These are phyloP conservation scores for Artemia sinica DNA, from an alignment of 2,888 invertebrate genomes.

Conservation along the genomic window DNA sequence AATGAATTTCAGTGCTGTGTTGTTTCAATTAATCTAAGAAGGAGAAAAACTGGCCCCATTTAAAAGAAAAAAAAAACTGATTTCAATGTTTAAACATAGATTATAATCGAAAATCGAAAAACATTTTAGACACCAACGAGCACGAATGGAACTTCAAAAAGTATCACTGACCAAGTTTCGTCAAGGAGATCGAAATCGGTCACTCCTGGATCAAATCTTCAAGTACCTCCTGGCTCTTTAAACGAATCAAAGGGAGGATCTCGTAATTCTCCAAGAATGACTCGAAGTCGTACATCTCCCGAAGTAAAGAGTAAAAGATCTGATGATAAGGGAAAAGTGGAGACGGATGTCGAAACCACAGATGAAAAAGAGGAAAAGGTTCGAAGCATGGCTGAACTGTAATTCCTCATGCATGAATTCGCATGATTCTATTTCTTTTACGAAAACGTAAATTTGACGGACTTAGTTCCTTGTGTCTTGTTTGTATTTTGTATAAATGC, in stretches of 20 bases:
- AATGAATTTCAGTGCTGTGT: too few relatives aligned
- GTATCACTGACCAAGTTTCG: not conserved
- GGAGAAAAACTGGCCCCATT: too few relatives aligned
- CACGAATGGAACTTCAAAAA: not conserved
- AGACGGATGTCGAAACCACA: not conserved
- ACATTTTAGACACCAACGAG: not conserved
- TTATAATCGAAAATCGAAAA: too few relatives aligned
- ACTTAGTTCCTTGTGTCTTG: too few relatives aligned
- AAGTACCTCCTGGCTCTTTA: not conserved
- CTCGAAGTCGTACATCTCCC: conserved; percentile 9
- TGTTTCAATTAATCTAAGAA: too few relatives aligned
- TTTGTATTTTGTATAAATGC: too few relatives aligned
- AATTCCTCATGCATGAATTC: not conserved
- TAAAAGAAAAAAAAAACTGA: too few relatives aligned
- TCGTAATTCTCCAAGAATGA: not conserved
- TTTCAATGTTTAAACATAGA: too few relatives aligned
- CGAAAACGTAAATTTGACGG: too few relatives aligned
- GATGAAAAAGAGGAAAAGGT: conserved; percentile 8
- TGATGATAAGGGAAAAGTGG: not conserved
- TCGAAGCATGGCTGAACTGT: conserved; percentile 2
- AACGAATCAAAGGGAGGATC: not conserved
- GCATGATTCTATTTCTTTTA: not conserved
- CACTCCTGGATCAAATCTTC: conserved; percentile 5
- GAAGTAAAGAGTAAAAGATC: conserved; percentile 3
- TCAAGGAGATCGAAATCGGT: conserved; percentile 1